Percentiles rank a stretch among this genome's conserved stretches.
These are phyloP conservation scores for Lacerta agilis DNA, from an alignment of 2,797 vertebrate genomes.

Conservation along the genomic window DNA sequence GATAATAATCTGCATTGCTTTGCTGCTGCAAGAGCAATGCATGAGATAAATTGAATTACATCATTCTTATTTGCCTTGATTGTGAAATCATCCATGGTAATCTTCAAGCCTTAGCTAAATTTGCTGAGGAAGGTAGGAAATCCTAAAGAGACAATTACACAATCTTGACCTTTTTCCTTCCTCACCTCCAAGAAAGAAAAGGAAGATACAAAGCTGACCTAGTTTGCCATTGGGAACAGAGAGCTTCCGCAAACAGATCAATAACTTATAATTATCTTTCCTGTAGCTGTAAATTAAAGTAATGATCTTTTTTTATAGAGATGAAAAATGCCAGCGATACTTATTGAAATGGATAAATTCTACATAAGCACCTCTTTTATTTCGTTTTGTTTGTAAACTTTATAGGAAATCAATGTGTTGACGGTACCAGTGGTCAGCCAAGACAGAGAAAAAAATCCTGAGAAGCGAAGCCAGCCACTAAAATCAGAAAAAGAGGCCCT, in stretches of 20 bases:
- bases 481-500: conserved; percentile 94
- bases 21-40: background rate
- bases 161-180: conserved; percentile 35
- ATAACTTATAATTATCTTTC: conserved; percentile 64
- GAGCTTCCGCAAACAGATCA: conserved; percentile 50
- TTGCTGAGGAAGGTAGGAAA: conserved; percentile 58
- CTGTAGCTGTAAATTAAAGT: conserved; percentile 62
- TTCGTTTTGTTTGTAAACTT: conserved; percentile 57
- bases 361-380: conserved; percentile 57
- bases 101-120: conserved; percentile 47
- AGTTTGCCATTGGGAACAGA: conserved; percentile 21
- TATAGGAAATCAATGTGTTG: conserved; percentile 87
- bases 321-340: conserved; percentile 48
- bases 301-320: conserved; percentile 54
- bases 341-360: conserved; percentile 57
- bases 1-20: background rate
- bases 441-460: conserved; percentile 85
- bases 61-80: conserved; percentile 46
- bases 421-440: conserved; percentile 82
- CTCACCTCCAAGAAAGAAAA: conserved; percentile 49
- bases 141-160: conserved; percentile 39
- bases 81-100: background rate
- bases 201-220: conserved; percentile 47
- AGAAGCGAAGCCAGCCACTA: conserved; percentile 81
- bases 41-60: conserved; percentile 5